Evolutionary conservation across 2,888 invertebrate genomes (phyloP).

Genomic region (Acanthosepion lycidas): DNA sequence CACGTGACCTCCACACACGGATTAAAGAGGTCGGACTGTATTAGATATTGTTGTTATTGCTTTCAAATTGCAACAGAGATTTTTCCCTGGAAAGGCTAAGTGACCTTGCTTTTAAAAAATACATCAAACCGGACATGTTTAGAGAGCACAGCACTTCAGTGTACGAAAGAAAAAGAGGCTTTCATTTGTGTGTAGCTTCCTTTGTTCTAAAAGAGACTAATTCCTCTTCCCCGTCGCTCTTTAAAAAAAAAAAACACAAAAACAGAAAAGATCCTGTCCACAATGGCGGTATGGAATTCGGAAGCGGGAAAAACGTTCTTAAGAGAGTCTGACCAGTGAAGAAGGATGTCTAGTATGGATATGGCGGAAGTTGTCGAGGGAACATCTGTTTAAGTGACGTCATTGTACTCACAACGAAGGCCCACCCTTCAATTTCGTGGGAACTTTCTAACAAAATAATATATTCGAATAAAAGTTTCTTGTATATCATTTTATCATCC

Average conservation of each 20-base stretch:
- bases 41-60: no score
- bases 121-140: no score
- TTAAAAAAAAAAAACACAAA: neutral
- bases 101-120: no score
- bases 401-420: no score
- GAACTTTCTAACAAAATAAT: no score
- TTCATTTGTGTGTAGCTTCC: neutral
- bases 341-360: neutral
- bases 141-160: neutral
- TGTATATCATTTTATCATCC: no score
- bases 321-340: neutral
- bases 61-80: no score
- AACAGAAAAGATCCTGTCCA: neutral
- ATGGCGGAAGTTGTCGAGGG: neutral
- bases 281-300: neutral
- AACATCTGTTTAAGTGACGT: neutral
- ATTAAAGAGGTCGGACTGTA: no score
- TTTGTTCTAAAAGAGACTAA: neutral
- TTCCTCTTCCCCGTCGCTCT: neutral
- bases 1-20: no score
- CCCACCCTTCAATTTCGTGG: no score
- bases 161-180: neutral
- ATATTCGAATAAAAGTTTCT: no score
- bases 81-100: no score
- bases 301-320: neutral